These are phyloP conservation scores for Colossoma macropomum DNA, from an alignment of 2,113 vertebrate species.

Conservation along the genomic window DNA sequence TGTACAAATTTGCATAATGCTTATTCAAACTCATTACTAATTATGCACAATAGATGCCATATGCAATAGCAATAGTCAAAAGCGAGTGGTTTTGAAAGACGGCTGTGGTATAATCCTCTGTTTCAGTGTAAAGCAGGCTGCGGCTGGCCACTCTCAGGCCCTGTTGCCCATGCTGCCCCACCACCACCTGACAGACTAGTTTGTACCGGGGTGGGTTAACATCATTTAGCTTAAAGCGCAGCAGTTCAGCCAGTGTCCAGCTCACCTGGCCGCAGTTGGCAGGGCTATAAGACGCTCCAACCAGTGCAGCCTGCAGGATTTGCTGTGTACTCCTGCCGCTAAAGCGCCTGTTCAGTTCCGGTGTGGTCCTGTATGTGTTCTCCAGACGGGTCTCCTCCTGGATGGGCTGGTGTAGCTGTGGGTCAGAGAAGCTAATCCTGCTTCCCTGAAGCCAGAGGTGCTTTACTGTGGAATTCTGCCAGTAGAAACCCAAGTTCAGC, in stretches of 20 bases:
- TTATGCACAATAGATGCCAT: too few relatives aligned
- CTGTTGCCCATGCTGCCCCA: constrained; percentile 75
- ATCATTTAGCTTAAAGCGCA: constrained; percentile 70
- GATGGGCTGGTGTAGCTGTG: constrained; percentile 70
- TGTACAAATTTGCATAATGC: too few relatives aligned
- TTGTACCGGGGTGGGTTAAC: constrained; percentile 78
- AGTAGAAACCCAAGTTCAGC: too few relatives aligned
- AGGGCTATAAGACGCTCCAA: constrained; percentile 65
- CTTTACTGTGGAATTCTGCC: not conserved
- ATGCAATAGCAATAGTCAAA: constrained; percentile 73
- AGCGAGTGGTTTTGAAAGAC: constrained; percentile 70
- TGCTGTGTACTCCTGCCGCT: constrained; percentile 45
- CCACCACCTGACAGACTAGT: constrained; percentile 78
- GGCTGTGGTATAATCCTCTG: constrained; percentile 57
- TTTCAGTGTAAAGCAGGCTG: constrained; percentile 60
- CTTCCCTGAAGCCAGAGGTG: constrained; percentile 63
- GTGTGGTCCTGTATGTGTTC: constrained; percentile 72
- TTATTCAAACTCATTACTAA: too few relatives aligned
- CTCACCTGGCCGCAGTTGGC: constrained; percentile 53
- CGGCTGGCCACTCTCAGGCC: constrained; percentile 73
- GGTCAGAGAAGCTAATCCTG: constrained; percentile 76
- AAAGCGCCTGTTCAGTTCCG: constrained; percentile 22
- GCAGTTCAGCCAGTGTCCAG: constrained; percentile 67
- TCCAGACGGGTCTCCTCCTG: constrained; percentile 59
- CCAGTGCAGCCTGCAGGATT: constrained; percentile 66